Base-by-base conservation (phyloP, 2,797 vertebrate species). In the Intellagama lesueurii region DNA sequence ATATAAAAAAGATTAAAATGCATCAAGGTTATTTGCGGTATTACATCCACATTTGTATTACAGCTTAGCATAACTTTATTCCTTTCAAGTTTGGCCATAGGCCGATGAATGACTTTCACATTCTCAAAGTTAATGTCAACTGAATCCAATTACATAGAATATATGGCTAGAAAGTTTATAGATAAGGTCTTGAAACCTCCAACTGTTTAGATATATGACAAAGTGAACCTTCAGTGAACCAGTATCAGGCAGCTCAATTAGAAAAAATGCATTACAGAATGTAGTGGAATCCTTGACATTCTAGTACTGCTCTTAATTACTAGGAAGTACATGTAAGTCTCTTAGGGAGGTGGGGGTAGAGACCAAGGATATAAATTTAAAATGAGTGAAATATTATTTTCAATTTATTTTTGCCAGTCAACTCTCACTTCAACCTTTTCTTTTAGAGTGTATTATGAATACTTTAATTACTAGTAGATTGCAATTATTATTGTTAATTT, bases 71-170 rank as follows among this genome's bases (percentile, higher is more conserved):
- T 11, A 60, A 2, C 12, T 79, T 75, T 75, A 0, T 70, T 83
- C 17, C 60, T n/a, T 88, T 0, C 1, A 89, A 84, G 83, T 85
- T n/a, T 79, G 5, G 19, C 76, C 79, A 35, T 66, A 88, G 1
- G 17, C 2, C 79, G 32, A 83, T 76, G 0, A 64, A 81, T 40
- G 77, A 77, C 64, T 86, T 88, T 73, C 26, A 60, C 0, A 0
- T 30, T n/a, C 22, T 83, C 26, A 75, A 89, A 81, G 0, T 0
- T 47, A 56, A 76, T 70, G 26, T 83, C 66, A 90, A 78, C 14
- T 91, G 1, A 3, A 87, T 68, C 22, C 5, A 90, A 22, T 89
- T 93, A 89, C 40, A 80, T 22, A 83, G 12, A 85, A 83, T 89
- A 40, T 60, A 72, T 56, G 6, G 0, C 4, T 83, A 64, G 30